Evolutionary conservation across 2,888 invertebrate species (phyloP), one percentile per base, ranked within the genome.

Genomic region (Nymphalis polychloros): DNA sequence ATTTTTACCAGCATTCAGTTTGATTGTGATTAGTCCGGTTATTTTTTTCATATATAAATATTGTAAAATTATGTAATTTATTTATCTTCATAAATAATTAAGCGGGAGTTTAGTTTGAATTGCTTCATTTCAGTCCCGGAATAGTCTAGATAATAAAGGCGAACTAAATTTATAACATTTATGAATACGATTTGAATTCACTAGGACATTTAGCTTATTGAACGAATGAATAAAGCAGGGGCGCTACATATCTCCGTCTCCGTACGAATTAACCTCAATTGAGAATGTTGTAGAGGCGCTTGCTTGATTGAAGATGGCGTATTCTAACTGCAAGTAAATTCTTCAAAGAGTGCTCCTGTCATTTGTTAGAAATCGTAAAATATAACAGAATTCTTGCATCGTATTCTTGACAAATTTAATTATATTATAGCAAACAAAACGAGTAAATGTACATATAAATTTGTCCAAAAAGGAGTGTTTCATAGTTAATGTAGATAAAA

Each of bases 191-290:
- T 73, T 68, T 73, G 74, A 75, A 78, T 76, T 75, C 72, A 85
- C 81, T 83, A 84, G 84, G 80, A 84, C 80, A 85, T 89, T 88
- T 85, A 85, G 82, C 83, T 87, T 88, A 90, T 90, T 90, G 88
- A 86, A 87, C 87, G 84, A 85, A 88, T 88, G 88, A 86, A 90
- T 89, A 88, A 87, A 84, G 86, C 84, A 87, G 86, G 88, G 89
- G 88, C 87, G 86, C 87, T 87, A 86, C 87, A 84, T 88, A 87
- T 90, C 88, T 89, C 87, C 85, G 89, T 87, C 90, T 91, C 86
- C 86, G 84, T 87, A 87, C 80, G 83, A 92, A 91, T 92, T 92
- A 91, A 92, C 92, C 92, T 90, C 92, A 92, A 92, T 92, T 92
- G 92, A 92, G 84, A 81, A 86, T 81, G 83, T 81, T 85, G 86